Conservation (phyloP, 2,113 vertebrate species). For the Megaleporinus macrocephalus region DNA sequence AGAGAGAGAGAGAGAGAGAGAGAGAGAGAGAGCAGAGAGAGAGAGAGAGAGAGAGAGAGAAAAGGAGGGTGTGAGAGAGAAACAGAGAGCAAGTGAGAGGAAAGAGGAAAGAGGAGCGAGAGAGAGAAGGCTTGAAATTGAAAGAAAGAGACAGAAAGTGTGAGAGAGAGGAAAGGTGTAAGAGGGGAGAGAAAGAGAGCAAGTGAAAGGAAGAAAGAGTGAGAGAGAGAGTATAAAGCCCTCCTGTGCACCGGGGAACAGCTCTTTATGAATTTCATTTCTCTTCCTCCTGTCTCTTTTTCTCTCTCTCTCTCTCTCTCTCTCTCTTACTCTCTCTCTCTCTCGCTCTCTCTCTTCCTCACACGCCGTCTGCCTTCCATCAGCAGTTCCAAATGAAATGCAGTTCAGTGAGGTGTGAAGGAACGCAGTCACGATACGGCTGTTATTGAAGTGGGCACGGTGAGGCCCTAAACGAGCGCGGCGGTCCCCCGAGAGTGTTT, state of each 20-base stretch:
- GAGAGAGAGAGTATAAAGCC: neutral
- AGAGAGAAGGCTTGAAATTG: too few species aligned
- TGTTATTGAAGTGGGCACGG: conserved; percentile 7
- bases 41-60: too few species aligned
- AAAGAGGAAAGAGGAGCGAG: too few species aligned
- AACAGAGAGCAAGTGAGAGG: too few species aligned
- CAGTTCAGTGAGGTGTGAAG: conserved; percentile 27
- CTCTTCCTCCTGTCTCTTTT: neutral
- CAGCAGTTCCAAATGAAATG: neutral
- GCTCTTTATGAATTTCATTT: neutral
- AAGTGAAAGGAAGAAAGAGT: too few species aligned
- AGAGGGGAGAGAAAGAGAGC: too few species aligned
- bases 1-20: too few species aligned
- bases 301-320: neutral
- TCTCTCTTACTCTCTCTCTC: neutral
- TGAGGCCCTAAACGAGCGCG: conserved; percentile 26
- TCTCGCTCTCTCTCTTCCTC: neutral
- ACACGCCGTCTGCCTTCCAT: neutral
- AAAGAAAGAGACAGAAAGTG: too few species aligned
- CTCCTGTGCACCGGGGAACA: neutral
- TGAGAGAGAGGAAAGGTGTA: too few species aligned
- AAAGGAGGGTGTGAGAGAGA: too few species aligned
- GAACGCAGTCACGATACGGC: conserved; percentile 22
- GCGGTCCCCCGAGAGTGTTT: conserved; percentile 29
- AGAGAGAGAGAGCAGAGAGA: too few species aligned